phyloP scores from a whole-genome alignment of 2,888 invertebrate genomes.

The Reticulitermes lucifugus region DNA sequence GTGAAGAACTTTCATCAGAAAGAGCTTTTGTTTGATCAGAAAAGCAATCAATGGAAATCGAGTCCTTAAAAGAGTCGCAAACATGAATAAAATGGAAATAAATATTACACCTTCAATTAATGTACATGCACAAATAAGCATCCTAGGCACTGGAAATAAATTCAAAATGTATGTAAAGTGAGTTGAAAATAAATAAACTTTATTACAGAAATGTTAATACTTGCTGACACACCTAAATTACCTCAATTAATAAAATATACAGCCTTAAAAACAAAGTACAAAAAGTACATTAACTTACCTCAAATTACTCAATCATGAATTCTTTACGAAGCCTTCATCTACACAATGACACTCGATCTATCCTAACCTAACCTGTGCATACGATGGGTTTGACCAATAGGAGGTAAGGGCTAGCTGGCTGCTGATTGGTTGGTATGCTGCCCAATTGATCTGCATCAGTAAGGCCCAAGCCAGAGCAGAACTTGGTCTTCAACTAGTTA shows the following conservation, averaged over 20 bases:
- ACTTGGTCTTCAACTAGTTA: constrained; percentile 29
- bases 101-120: constrained; percentile 34
- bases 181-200: constrained; percentile 35
- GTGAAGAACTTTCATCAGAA: constrained; percentile 22
- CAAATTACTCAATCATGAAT: constrained; percentile 36
- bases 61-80: constrained; percentile 33
- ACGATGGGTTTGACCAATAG: constrained; percentile 22
- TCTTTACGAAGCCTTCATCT: constrained; percentile 36
- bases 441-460: neutral
- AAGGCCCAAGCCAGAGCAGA: constrained; percentile 5
- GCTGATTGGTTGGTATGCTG: neutral
- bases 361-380: constrained; percentile 31
- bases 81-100: constrained; percentile 41
- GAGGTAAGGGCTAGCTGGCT: constrained; percentile 38
- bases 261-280: constrained; percentile 30
- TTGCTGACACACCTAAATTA: neutral
- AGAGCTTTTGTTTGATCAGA: constrained; percentile 8
- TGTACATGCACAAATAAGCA: constrained; percentile 37
- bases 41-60: constrained; percentile 28
- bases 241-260: constrained; percentile 31
- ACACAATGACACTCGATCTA: constrained; percentile 12
- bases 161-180: constrained; percentile 40
- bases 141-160: constrained; percentile 11
- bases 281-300: constrained; percentile 33
- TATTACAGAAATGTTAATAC: constrained; percentile 9